These are phyloP conservation scores for Crotalus viridis DNA, from an alignment of 2,113 vertebrate species.

Conservation along the genomic window DNA sequence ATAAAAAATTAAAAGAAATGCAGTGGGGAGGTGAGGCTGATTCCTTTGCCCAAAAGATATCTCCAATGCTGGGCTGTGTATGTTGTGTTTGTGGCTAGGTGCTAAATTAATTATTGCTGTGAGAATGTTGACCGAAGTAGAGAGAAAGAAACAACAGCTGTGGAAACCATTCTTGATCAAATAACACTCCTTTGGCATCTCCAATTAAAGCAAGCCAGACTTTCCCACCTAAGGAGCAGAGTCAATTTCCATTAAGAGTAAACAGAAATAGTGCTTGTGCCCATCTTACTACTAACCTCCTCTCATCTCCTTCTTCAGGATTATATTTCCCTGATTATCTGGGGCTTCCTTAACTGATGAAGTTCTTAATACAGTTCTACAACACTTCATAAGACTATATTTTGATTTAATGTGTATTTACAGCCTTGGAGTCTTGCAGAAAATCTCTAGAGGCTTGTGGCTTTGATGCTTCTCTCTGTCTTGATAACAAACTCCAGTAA, in stretches of 20 bases:
- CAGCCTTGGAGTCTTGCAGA: slow-evolving; percentile 31
- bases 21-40: background rate
- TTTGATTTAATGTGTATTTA: slow-evolving; percentile 29
- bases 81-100: slow-evolving; percentile 34
- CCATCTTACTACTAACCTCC: background rate
- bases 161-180: slow-evolving; percentile 57
- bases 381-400: background rate
- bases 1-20: background rate
- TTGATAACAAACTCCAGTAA: slow-evolving; percentile 67
- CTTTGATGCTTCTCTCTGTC: slow-evolving; percentile 53
- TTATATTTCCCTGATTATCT: slow-evolving; percentile 46
- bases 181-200: slow-evolving; percentile 21
- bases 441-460: slow-evolving; percentile 62
- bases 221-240: background rate
- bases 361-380: background rate
- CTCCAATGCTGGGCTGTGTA: slow-evolving; percentile 8
- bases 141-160: slow-evolving; percentile 62
- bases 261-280: slow-evolving; percentile 41
- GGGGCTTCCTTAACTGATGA: slow-evolving; percentile 19
- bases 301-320: background rate
- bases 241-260: slow-evolving; percentile 46
- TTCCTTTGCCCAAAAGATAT: slow-evolving; percentile 17
- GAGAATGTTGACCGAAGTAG: slow-evolving; percentile 44
- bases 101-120: slow-evolving; percentile 48
- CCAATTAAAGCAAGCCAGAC: slow-evolving; percentile 35